A percentile compares a stretch with the other conserved stretches of the same genome.
phyloP scores from a whole-genome alignment of 2,888 invertebrate species.

The Cheiracanthium punctorium region DNA sequence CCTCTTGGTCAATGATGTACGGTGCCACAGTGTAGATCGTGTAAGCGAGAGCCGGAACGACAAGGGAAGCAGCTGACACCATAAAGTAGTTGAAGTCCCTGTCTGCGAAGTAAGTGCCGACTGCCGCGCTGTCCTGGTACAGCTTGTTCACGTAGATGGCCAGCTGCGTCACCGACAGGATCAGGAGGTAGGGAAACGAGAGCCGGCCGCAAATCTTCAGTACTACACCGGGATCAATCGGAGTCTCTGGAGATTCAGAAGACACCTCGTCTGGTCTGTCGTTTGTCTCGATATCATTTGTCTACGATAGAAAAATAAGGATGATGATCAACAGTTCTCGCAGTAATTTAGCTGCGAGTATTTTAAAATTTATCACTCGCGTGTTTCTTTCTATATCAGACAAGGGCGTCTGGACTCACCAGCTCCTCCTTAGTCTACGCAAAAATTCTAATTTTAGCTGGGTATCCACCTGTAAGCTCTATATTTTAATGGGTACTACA shows the following conservation, averaged over 20 bases:
- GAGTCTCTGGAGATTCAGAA: background rate
- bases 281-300: background rate
- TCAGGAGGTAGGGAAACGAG: constrained; percentile 69
- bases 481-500: too few species aligned
- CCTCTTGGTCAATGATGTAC: constrained; percentile 65
- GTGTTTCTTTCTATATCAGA: too few species aligned
- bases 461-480: too few species aligned
- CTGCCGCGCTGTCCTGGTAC: constrained; percentile 71
- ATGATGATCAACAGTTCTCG: too few species aligned
- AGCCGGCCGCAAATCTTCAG: constrained; percentile 40
- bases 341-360: too few species aligned
- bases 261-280: background rate
- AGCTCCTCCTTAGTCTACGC: too few species aligned
- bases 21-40: constrained; percentile 70
- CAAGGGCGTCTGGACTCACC: too few species aligned
- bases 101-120: constrained; percentile 58
- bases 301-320: background rate
- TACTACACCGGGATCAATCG: background rate
- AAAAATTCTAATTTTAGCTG: too few species aligned
- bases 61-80: constrained; percentile 54
- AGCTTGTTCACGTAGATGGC: constrained; percentile 72
- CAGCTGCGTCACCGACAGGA: constrained; percentile 59
- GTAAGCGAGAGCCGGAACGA: constrained; percentile 70
- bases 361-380: too few species aligned
- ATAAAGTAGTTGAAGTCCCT: constrained; percentile 59